Evolutionary conservation across 2,797 vertebrate genomes (phyloP), one percentile per base, ranked within the genome.

Genomic region (Myotis vivesi): DNA sequence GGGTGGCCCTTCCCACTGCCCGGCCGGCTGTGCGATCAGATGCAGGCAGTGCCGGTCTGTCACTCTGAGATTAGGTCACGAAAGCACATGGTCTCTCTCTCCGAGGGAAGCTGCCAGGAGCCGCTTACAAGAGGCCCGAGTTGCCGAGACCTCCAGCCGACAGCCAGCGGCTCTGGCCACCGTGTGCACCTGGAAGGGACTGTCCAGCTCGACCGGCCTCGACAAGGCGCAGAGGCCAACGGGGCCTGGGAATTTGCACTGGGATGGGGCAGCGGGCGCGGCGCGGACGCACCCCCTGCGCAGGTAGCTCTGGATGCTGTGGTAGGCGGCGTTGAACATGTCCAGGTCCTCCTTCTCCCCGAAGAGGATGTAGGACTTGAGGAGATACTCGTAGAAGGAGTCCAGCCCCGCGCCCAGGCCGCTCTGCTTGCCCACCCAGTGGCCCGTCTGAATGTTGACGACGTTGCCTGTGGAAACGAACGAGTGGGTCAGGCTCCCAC

Each of bases 331-430:
- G 77, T 98, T 99, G 97, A 99, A 99, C 99, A 99, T 99, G 82
- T 98, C 98, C 95, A 99, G 98, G 97, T 99, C 99, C 84, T 99
- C 99, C 84, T 99, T 99, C 93, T 99, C 99, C 91, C 99, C 99
- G 97, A 99, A 99, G 38, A 99, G 99, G 94, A 99, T 99, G 98
- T 99, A 99, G 0, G 99, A 99, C 96, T 99, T 99, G 83, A 99
- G 98, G 92, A 99, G 98, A 96, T 99, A 99, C 95, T 99, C 99
- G 38, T 99, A 99, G 98, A 99, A 99, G 0, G 99, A 99, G 96
- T 99, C 99, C 88, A 99, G 99, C 1, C 99, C 99, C 0, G 99
- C 99, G 64, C 99, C 99, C 79, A 99, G 97, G 8, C 99, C 99
- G 30, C 99, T 99, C 97, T 99, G 99, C 97, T 99, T 99, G 69